Percentiles rank a stretch among this genome's conserved stretches.
These are phyloP conservation scores for Hoplodrina blanda DNA, from an alignment of 2,888 invertebrate species.

Conservation along the genomic window DNA sequence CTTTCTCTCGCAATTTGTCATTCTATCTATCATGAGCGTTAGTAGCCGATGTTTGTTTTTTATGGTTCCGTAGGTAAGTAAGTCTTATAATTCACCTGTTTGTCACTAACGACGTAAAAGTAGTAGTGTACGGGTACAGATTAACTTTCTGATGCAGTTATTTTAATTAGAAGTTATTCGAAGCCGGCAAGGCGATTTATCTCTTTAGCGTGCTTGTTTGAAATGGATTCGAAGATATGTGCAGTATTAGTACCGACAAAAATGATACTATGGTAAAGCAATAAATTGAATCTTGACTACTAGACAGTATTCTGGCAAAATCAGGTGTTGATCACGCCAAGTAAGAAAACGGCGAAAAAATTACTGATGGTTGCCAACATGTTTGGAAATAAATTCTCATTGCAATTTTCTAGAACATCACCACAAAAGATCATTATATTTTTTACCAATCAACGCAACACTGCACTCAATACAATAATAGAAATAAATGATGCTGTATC, in stretches of 20 bases:
- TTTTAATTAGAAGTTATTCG: constrained; percentile 55
- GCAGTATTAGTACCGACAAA: constrained; percentile 6
- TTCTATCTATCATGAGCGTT: constrained; percentile 60
- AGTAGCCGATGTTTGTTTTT: constrained; percentile 56
- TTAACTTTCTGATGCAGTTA: constrained; percentile 60
- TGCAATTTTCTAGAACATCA: constrained; percentile 10
- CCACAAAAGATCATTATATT: constrained; percentile 1
- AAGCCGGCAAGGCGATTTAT: constrained; percentile 30
- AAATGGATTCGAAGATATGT: constrained; percentile 31
- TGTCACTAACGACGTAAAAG: constrained; percentile 55
- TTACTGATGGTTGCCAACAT: constrained; percentile 23
- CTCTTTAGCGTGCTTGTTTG: constrained; percentile 35
- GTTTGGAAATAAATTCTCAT: constrained; percentile 13
- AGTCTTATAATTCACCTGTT: constrained; percentile 38
- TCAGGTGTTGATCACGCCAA: constrained; percentile 7
- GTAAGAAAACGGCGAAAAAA: constrained; percentile 3
- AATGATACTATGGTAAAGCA: background rate
- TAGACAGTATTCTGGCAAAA: constrained; percentile 3
- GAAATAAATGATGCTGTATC: constrained; percentile 8
- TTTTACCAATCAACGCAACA: constrained; percentile 26
- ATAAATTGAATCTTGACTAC: background rate
- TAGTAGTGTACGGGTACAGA: constrained; percentile 34
- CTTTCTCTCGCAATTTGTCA: constrained; percentile 83
- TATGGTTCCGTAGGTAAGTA: constrained; percentile 56
- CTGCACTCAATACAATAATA: background rate